phyloP scores from a whole-genome alignment of 2,113 vertebrate species.

The Scomber scombrus region DNA sequence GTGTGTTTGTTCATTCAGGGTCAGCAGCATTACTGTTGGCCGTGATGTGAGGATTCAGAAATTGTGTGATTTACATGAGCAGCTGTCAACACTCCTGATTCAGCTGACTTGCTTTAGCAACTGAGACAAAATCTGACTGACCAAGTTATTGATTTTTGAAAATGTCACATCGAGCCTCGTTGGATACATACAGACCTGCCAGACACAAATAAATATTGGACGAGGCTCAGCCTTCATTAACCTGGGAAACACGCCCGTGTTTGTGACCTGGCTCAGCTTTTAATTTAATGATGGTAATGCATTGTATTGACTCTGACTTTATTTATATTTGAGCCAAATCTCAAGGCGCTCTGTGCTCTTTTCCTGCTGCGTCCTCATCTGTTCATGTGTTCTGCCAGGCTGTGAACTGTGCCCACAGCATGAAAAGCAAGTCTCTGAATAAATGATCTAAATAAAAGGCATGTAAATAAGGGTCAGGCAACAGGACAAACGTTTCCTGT shows the following conservation, averaged over 20 bases:
- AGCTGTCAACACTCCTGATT: slow-evolving; percentile 40
- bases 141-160: slow-evolving; percentile 73
- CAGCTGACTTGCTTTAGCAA: slow-evolving; percentile 27
- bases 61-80: slow-evolving; percentile 46
- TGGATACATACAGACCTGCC: slow-evolving; percentile 47
- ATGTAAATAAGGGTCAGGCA: neutral
- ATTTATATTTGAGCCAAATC: slow-evolving; percentile 49
- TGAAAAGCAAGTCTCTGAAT: neutral
- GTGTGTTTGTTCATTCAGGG: neutral
- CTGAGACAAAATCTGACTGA: slow-evolving; percentile 49
- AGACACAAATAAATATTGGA: slow-evolving; percentile 67
- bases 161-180: slow-evolving; percentile 73
- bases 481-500: neutral
- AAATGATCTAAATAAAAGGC: neutral
- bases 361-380: neutral
- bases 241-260: slow-evolving; percentile 45
- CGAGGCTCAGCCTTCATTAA: slow-evolving; percentile 55
- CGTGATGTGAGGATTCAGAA: slow-evolving; percentile 19
- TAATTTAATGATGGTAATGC: slow-evolving; percentile 55
- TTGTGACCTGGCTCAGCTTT: slow-evolving; percentile 46
- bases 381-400: neutral
- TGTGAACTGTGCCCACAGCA: neutral
- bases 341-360: slow-evolving; percentile 27
- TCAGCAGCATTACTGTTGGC: neutral
- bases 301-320: slow-evolving; percentile 48